These are phyloP conservation scores for Myopa tessellatipennis DNA, from an alignment of 2,888 invertebrate genomes.

Conservation along the genomic window DNA sequence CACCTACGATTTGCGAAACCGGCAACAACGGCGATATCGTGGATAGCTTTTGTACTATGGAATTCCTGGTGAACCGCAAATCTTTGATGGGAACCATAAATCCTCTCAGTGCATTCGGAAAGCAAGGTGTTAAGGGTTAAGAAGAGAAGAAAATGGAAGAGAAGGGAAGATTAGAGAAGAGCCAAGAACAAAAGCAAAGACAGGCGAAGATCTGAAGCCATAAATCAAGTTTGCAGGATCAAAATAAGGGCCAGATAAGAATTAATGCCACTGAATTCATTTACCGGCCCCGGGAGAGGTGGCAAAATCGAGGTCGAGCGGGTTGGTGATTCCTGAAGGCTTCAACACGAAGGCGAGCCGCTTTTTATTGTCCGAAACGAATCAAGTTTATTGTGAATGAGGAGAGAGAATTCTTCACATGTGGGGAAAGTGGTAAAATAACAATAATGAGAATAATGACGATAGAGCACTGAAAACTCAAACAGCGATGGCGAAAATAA, in stretches of 20 bases:
- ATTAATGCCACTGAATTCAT: neutral
- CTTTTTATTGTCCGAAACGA: conserved; percentile 35
- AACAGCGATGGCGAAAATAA: conserved; percentile 7
- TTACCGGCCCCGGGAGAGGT: neutral
- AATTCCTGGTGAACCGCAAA: conserved; percentile 19
- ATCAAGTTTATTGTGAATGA: conserved; percentile 32
- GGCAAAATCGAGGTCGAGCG: neutral
- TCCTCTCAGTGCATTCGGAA: neutral
- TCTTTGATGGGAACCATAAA: neutral
- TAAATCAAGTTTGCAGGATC: conserved; percentile 30
- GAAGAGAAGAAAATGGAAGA: neutral
- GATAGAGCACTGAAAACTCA: neutral
- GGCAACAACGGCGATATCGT: neutral
- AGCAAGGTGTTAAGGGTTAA: conserved; percentile 30
- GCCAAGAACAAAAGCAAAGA: neutral
- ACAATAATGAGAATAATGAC: neutral
- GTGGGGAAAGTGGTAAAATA: conserved; percentile 1
- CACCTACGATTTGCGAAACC: conserved; percentile 19
- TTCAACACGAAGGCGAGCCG: neutral
- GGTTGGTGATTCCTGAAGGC: neutral
- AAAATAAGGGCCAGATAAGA: neutral
- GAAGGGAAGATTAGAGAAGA: neutral
- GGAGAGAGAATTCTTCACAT: neutral
- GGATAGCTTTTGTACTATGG: neutral
- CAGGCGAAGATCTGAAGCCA: neutral